Base-by-base conservation (phyloP, 2,797 vertebrate genomes). In the Odontamblyopus lacepedii region DNA sequence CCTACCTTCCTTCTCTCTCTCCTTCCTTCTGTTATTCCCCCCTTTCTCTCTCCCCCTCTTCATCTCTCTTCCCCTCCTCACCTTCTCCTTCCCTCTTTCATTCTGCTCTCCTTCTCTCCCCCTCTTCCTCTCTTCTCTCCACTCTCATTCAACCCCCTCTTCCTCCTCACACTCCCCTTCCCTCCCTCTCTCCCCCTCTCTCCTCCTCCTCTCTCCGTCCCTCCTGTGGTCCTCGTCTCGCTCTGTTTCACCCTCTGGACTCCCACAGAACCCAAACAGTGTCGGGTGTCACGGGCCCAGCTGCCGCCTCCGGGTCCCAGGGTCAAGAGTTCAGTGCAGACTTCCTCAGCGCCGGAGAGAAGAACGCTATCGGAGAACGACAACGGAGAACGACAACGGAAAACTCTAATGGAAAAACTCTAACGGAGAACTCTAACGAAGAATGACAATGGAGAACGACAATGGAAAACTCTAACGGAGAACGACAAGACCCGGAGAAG, bases 221-320 rank as follows among this genome's bases (percentile, higher is more conserved):
- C 62, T 18, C 59, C 51, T 19, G 18, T 6, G 2, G 51, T 53
- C 2, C 19, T 11, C 23, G 26, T 59, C 56, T 59, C 56, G 23
- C 56, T 27, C 56, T 13, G 23, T 12, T 26, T 35, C 78, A 83
- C 72, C 53, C 84, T 70, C 82, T 69, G 75, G 71, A 30, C 87
- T 89, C 89, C 86, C 84, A 51, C 72, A 88, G 86, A 91, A 87
- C 86, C 87, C 87, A 90, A 90, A 90, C 89, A 92, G 18, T 30
- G 82, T 93, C 91, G 78, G 27, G 70, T 93, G 88, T 89, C 92
- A 82, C 65, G 60, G 1, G 59, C 83, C 81, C 91, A 92, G 91
- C 91, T 92, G 91, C 87, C 87, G 91, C 87, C 87, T 55, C 75
- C 84, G 78, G 89, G 89, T 90, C 90, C 86, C 63, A 77, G 76